These are phyloP conservation scores for Scaptomyza polygonia DNA, from an alignment of 2,888 invertebrate genomes.

Conservation along the genomic window DNA sequence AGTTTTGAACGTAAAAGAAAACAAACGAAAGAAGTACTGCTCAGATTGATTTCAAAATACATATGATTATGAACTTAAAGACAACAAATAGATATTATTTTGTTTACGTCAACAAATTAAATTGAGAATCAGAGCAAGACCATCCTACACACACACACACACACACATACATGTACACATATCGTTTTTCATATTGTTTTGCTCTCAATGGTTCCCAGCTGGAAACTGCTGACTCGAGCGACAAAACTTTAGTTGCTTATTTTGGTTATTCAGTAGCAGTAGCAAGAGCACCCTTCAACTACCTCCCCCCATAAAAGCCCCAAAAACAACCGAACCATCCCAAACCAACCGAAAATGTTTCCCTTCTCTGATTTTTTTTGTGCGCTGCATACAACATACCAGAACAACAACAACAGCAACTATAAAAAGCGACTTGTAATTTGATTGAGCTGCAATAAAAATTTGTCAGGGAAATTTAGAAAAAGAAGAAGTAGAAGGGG, in stretches of 20 bases:
- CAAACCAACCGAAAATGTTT: constrained; percentile 6
- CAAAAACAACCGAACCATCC: not conserved
- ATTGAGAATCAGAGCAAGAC: constrained; percentile 9
- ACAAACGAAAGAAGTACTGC: too few relatives aligned
- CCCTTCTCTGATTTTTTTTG: not conserved
- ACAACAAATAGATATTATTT: not conserved
- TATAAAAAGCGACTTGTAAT: constrained; percentile 41
- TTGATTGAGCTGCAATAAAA: constrained; percentile 75
- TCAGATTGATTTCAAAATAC: not conserved
- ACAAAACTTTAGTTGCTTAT: constrained; percentile 24
- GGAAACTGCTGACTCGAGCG: constrained; percentile 46
- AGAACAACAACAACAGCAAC: constrained; percentile 3
- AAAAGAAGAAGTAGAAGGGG: not conserved
- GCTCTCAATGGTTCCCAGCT: constrained; percentile 21
- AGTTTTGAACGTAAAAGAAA: too few relatives aligned
- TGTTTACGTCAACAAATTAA: not conserved
- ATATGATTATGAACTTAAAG: not conserved
- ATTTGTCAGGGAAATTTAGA: constrained; percentile 64
- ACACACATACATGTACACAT: not conserved
- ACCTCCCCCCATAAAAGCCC: not conserved
- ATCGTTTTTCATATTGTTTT: constrained; percentile 9
- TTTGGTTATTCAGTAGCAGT: constrained; percentile 8
- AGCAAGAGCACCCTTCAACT: not conserved
- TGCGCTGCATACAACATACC: constrained; percentile 13
- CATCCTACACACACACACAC: not conserved